Conservation (phyloP, 2,113 vertebrate genomes). For the Misgurnus mizolepis region DNA sequence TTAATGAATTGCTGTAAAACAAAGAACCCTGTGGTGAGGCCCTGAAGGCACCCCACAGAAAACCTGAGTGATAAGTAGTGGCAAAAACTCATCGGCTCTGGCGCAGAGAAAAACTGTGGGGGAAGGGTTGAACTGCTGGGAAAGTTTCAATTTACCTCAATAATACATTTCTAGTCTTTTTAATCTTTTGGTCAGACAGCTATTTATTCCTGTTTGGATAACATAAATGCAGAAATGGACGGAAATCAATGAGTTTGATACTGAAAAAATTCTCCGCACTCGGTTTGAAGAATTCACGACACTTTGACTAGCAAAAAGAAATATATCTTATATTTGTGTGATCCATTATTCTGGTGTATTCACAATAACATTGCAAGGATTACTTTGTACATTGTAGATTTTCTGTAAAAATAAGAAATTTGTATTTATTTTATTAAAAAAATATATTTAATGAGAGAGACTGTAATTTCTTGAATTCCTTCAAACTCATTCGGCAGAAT, state of each 20-base stretch:
- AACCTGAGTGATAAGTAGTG: conserved; percentile 27
- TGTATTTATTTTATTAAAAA: conserved; percentile 47
- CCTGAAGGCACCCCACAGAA: conserved; percentile 18
- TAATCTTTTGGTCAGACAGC: background rate
- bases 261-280: background rate
- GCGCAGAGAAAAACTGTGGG: conserved; percentile 7
- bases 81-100: conserved; percentile 19
- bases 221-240: background rate
- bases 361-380: background rate
- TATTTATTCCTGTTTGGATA: background rate
- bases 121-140: background rate
- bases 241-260: conserved; percentile 2
- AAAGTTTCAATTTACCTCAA: conserved; percentile 1
- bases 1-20: conserved; percentile 40
- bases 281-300: background rate
- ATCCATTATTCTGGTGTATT: background rate
- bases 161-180: background rate
- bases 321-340: background rate
- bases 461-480: background rate
- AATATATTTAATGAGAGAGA: background rate
- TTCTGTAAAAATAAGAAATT: conserved; percentile 29
- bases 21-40: conserved; percentile 36
- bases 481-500: background rate
- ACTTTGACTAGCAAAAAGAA: background rate
- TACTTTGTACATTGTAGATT: conserved; percentile 5